Evolutionary conservation across 2,113 vertebrate species (phyloP), one percentile per base, ranked within the genome.

Genomic region (Peucedramus taeniatus): DNA sequence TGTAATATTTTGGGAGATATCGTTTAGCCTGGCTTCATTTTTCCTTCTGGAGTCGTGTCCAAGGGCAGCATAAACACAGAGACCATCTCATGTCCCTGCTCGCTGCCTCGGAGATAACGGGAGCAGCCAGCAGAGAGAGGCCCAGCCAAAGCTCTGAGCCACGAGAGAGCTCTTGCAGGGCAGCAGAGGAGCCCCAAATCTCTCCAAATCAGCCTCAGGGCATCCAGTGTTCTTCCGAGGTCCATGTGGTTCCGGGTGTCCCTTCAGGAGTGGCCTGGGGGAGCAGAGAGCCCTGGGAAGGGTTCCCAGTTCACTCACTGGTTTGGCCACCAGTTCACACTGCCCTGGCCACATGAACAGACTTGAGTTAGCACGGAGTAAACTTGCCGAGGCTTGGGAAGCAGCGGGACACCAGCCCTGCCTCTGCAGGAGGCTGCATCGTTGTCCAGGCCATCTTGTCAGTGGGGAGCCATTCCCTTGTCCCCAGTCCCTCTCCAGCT

Each of bases 181-280:
- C 13, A 1, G 65, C 63, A 71, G 20, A 80, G 53, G 37, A 60
- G 2, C 37, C 24, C 40, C n/a, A 13, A 3, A 40, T 4, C 40
- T 19, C 11, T 13, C 13, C 40, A 31, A 10, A 11, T 22, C 35
- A 15, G 0, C 9, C 16, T 30, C 22, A 4, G 47, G 51, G 23
- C n/a, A 11, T 13, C 15, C 22, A 5, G 2, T 3, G 17, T 33
- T 60, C 35, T 30, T 21, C 35, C 3, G 1, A 11, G 63, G 39
- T 10, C 37, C 9, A 0, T 5, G 0, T 9, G 24, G 13, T 13
- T 14, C 13, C 2, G 0, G 5, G 30, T 33, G 37, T 19, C 65
- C 30, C 11, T 24, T 8, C 3, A 5, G 4, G 51, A 45, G 33
- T 7, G 20, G 2, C 1, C 2, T 1, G 7, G 54, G n/a, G 31